These are phyloP conservation scores for Acholoe squamosa DNA, from an alignment of 2,888 invertebrate species.

Conservation along the genomic window DNA sequence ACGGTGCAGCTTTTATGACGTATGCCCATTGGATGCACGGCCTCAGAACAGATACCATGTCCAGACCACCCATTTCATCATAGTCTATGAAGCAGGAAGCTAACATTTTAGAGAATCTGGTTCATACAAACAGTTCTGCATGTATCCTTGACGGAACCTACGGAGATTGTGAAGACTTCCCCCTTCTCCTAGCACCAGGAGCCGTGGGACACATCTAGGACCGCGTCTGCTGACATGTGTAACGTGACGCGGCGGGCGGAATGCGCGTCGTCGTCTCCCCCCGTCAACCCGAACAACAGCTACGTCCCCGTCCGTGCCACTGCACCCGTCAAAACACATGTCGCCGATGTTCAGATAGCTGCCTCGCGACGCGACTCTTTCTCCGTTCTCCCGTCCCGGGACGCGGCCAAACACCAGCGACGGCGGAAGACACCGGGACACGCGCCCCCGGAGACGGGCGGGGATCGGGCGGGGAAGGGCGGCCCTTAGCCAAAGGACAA, in stretches of 20 bases:
- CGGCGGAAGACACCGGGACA: background rate
- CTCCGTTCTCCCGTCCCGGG: too few relatives aligned
- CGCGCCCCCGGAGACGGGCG: background rate
- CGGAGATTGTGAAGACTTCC: too few relatives aligned
- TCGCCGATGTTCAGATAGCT: constrained; percentile 44
- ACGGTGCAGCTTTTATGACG: too few relatives aligned
- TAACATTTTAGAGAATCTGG: too few relatives aligned
- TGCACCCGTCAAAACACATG: constrained; percentile 52
- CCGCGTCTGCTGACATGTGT: constrained; percentile 37
- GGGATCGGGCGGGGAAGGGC: too few relatives aligned
- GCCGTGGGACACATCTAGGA: background rate
- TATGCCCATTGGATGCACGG: too few relatives aligned
- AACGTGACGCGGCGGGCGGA: constrained; percentile 21
- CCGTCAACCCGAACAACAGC: constrained; percentile 8
- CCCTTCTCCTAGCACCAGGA: too few relatives aligned
- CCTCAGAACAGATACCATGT: too few relatives aligned
- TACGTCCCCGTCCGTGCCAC: constrained; percentile 1
- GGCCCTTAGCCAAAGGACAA: too few relatives aligned
- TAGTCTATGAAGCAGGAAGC: too few relatives aligned
- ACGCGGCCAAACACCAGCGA: background rate
- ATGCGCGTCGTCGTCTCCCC: constrained; percentile 42
- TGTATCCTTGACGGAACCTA: background rate
- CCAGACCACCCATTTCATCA: too few relatives aligned
- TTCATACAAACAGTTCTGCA: background rate
- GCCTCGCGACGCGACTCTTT: background rate